Evolutionary conservation across 2,888 invertebrate genomes (phyloP), one percentile per base, ranked within the genome.

Genomic region (Tenthredo distinguenda): DNA sequence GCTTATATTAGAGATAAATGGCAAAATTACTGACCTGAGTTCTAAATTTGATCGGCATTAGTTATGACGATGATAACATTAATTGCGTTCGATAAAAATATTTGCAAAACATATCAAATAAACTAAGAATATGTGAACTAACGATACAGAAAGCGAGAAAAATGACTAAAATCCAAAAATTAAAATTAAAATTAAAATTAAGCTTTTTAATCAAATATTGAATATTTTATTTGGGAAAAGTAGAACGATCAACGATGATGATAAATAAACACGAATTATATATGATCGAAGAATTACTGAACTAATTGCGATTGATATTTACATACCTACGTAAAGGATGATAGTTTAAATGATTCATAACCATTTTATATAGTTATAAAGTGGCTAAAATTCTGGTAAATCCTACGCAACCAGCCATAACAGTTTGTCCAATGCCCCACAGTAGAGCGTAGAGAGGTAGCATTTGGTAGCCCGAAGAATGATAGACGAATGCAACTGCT

Each of bases 341-440:
- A 50, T 50, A 50, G n/a, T 50, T 50, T 18, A 4, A 50, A 43
- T 43, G 40, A 15, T 34, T 26, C 34, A 31, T 26, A 21, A 50
- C 21, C 12, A 65, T 3, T 43, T 72, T 31, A 74, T 72, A 31
- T 9, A 21, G 82, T 96, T 96, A 98, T 91, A 98, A 95, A 85
- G 99, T 99, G 84, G 99, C 99, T 91, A 99, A 95, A 90, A 99
- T 98, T 93, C 99, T 96, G 87, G 98, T 98, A 93, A 98, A 98
- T 86, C 99, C 99, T 91, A 99, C 96, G 89, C 98, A 97, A 88
- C 97, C 97, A 79, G 98, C 97, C 74, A 98, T 94, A 87, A 98
- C 95, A 84, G 99, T 99, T 94, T 99, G 99, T 87, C 98, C 99
- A 84, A 98, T 96, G 85, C 99, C 99, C 98, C 98, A 99, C 89